Percentiles rank a stretch among this genome's conserved stretches.
Evolutionary conservation across 2,888 invertebrate genomes (phyloP).

Genomic region (Brachynemurus nebulosus): DNA sequence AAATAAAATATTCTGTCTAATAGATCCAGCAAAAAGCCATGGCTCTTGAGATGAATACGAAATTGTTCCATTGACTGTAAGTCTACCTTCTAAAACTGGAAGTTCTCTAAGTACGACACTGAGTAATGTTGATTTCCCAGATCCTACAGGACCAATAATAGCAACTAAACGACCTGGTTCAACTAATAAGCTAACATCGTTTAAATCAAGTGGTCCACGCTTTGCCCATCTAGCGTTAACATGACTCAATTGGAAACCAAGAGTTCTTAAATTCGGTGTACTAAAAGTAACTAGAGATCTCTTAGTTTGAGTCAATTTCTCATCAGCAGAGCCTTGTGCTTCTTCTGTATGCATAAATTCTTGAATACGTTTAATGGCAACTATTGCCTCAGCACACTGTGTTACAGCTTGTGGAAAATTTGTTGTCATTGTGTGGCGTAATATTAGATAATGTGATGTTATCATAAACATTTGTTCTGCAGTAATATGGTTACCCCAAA

Average conservation of each 20-base stretch:
- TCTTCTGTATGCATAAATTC: conserved; percentile 24
- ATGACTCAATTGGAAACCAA: conserved; percentile 19
- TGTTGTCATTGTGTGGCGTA: conserved; percentile 43
- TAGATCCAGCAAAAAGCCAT: conserved; percentile 43
- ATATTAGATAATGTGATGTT: conserved; percentile 45
- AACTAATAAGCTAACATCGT: conserved; percentile 32
- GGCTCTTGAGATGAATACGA: conserved; percentile 49
- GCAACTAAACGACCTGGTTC: conserved; percentile 33
- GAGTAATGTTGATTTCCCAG: conserved; percentile 43
- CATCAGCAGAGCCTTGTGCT: conserved; percentile 12
- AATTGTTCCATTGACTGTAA: conserved; percentile 33
- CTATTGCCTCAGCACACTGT: conserved; percentile 40
- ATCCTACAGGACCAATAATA: conserved; percentile 51
- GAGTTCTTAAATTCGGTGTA: background rate
- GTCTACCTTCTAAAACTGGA: conserved; percentile 29
- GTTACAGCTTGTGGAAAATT: conserved; percentile 47
- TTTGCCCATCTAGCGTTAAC: conserved; percentile 20
- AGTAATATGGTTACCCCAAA: conserved; percentile 31
- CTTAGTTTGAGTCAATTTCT: conserved; percentile 13
- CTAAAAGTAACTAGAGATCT: background rate
- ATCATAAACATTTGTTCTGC: conserved; percentile 38
- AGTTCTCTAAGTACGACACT: conserved; percentile 33
- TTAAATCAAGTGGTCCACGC: conserved; percentile 28
- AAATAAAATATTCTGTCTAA: conserved; percentile 67
- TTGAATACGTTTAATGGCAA: conserved; percentile 35